Evolutionary conservation across 2,113 vertebrate species (phyloP), one percentile per base, ranked within the genome.

Genomic region (Rhynchomys soricoides): DNA sequence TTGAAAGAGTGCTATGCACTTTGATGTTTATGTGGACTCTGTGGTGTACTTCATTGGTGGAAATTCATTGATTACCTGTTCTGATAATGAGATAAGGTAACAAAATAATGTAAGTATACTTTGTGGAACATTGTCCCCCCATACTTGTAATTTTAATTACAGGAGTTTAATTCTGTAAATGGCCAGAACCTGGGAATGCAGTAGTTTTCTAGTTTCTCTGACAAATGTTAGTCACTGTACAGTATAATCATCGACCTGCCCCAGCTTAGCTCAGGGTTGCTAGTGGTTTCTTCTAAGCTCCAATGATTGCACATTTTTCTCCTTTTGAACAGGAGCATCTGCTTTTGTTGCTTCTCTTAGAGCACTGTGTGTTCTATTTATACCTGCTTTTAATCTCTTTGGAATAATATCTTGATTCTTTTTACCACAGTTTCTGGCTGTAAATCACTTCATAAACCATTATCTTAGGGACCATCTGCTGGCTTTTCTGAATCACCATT

Each of bases 401-500:
- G 66, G 85, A 93, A 92, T 93, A 83, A 62, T 89, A 95, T 82
- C 77, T 97, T 96, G 66, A 97, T 94, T 96, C 90, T 83, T 57
- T 92, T 92, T 86, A 94, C 88, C 37, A 90, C 17, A 88, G 37
- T 93, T 90, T 86, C 37, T 93, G 81, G 59, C 37, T 62, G 3
- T 96, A 94, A 92, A 94, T 83, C 96, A 95, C 95, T 95, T 97
- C 64, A 87, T 86, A 91, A 87, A 64, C 94, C 90, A 52, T 95
- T 93, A 94, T 86, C 78, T 82, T 94, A 92, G 71, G 96, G 95
- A 92, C n/a, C 91, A 96, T 93, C 73, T 94, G 68, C 94, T 93
- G 62, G 59, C 94, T 95, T 85, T 97, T 93, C 62, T 68, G 96
- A 71, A n/a, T 89, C 55, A 86, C 43, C 40, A 43, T 86, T 86